Percentiles rank a stretch among this genome's conserved stretches.
Evolutionary conservation across 1,140 invertebrate genomes (phyloP).

Genomic region (Cydia pomonella): DNA sequence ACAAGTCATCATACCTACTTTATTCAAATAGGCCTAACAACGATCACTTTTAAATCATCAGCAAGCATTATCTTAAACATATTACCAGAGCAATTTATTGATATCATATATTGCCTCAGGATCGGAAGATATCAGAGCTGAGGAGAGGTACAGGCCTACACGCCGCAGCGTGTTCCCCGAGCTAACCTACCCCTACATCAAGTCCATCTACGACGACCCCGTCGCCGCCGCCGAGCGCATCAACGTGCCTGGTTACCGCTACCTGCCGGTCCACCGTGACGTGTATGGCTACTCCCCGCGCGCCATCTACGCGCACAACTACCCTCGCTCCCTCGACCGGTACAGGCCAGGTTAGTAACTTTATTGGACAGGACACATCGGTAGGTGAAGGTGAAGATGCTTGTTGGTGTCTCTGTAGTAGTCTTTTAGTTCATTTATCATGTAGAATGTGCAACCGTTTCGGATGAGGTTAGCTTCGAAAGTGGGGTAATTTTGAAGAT

Average conservation of each 20-base stretch:
- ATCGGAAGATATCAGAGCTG: conserved; percentile 93
- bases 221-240: conserved; percentile 89
- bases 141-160: conserved; percentile 85
- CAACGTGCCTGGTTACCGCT: conserved; percentile 92
- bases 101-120: conserved; percentile 76
- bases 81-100: no score
- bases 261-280: conserved; percentile 92
- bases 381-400: not conserved
- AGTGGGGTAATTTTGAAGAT: no score
- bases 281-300: conserved; percentile 93
- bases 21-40: no score
- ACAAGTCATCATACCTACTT: no score
- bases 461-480: no score
- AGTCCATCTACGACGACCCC: conserved; percentile 93
- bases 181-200: conserved; percentile 84
- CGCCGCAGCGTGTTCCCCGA: conserved; percentile 88
- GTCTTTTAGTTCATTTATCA: not conserved
- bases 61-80: no score
- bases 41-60: no score
- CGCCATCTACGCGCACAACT: conserved; percentile 92
- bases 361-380: conserved; percentile 2
- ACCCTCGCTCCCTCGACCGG: conserved; percentile 86
- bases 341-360: conserved; percentile 91
- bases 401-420: not conserved
- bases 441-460: not conserved